Conservation (phyloP, 2,888 invertebrate species). For the Ectobius pallidus region DNA sequence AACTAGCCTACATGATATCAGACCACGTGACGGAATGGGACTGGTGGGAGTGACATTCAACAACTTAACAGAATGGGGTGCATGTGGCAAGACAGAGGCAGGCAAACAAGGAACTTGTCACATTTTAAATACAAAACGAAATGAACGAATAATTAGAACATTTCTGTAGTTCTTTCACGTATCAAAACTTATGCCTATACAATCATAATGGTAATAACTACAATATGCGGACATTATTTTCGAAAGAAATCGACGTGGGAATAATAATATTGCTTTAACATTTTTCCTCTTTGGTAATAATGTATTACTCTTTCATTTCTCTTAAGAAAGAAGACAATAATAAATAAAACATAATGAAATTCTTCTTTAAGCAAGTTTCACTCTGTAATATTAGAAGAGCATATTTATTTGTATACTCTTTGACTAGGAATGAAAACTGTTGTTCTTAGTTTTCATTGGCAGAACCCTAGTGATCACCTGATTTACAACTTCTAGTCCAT, state of each 20-base stretch:
- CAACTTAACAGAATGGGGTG: background rate
- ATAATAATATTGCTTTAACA: slow-evolving; percentile 28
- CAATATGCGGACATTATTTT: background rate
- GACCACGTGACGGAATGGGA: slow-evolving; percentile 31
- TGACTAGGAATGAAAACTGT: slow-evolving; percentile 33
- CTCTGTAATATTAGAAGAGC: slow-evolving; percentile 9
- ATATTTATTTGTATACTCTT: slow-evolving; percentile 13
- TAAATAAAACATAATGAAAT: slow-evolving; percentile 34
- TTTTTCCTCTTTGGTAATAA: slow-evolving; percentile 34
- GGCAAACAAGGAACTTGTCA: slow-evolving; percentile 33
- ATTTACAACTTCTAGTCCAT: background rate
- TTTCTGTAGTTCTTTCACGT: background rate
- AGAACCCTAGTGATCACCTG: slow-evolving; percentile 17
- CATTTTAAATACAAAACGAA: slow-evolving; percentile 30
- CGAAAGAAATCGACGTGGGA: slow-evolving; percentile 12
- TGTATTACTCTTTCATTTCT: slow-evolving; percentile 34
- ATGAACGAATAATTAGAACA: background rate
- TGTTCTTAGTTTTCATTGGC: slow-evolving; percentile 14
- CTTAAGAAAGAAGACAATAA: slow-evolving; percentile 26
- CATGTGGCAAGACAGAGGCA: background rate
- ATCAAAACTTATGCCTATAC: slow-evolving; percentile 27
- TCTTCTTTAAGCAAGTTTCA: background rate
- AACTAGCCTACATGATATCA: slow-evolving; percentile 37
- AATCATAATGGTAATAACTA: slow-evolving; percentile 17
- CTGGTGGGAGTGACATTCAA: slow-evolving; percentile 1